These are phyloP conservation scores for Spheniscus mendiculus DNA, from an alignment of 2,113 vertebrate genomes.

Conservation along the genomic window DNA sequence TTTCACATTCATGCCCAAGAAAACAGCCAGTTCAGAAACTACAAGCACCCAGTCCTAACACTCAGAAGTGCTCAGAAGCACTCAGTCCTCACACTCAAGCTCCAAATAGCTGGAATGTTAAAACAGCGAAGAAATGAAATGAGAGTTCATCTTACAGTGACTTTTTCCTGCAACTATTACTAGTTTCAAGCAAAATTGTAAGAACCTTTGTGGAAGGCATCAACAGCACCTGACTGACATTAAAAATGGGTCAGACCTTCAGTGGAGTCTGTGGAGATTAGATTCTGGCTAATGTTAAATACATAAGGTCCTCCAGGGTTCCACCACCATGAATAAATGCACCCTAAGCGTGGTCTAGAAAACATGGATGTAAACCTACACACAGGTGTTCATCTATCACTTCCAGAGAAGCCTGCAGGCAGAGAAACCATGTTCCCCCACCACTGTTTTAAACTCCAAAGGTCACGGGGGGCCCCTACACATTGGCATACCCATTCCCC, in stretches of 20 bases:
- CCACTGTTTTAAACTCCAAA: background rate
- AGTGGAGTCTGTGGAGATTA: background rate
- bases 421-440: background rate
- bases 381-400: background rate
- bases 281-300: constrained; percentile 1
- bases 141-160: background rate
- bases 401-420: background rate
- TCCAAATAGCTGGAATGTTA: background rate
- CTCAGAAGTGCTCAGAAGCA: background rate
- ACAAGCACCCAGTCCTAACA: background rate
- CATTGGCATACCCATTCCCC: background rate
- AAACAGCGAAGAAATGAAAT: background rate
- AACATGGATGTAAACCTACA: background rate
- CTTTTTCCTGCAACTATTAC: background rate
- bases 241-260: background rate
- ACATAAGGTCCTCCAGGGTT: background rate
- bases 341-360: background rate
- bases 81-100: background rate
- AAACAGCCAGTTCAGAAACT: background rate
- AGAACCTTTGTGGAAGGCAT: background rate
- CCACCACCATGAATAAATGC: constrained; percentile 17
- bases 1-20: background rate
- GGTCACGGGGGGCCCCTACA: background rate
- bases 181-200: background rate
- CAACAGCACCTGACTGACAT: background rate